Percentiles rank a stretch among this genome's conserved stretches.
Evolutionary conservation across 2,797 vertebrate species (phyloP).

Genomic region (Apogon talboti): DNA sequence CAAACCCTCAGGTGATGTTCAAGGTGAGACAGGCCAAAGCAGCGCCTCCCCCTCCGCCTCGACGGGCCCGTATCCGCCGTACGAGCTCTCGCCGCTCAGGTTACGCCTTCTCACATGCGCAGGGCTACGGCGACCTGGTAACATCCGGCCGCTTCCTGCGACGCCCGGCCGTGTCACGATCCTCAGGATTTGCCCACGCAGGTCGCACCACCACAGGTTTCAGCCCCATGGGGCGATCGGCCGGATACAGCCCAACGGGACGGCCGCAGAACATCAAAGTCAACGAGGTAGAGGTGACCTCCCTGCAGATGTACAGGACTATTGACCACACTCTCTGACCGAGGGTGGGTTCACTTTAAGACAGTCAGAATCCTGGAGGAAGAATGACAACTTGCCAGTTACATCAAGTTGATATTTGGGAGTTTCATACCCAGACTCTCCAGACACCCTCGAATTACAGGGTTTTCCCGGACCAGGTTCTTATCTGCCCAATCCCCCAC

Average conservation of each 20-base stretch:
- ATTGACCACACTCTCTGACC: constrained; percentile 67
- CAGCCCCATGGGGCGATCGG: constrained; percentile 81
- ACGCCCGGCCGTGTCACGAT: constrained; percentile 54
- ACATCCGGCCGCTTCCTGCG: constrained; percentile 90
- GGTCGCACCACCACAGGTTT: constrained; percentile 73
- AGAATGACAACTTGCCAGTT: too few species aligned
- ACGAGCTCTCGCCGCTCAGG: constrained; percentile 88
- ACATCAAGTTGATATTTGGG: neutral
- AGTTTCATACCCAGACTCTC: constrained; percentile 7
- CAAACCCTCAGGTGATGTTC: constrained; percentile 84
- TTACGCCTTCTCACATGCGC: constrained; percentile 94
- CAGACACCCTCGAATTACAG: constrained; percentile 9
- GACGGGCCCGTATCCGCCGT: constrained; percentile 77
- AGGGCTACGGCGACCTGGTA: constrained; percentile 94
- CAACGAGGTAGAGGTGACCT: constrained; percentile 73
- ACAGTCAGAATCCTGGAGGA: neutral
- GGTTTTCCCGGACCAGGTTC: neutral
- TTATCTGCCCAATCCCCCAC: neutral
- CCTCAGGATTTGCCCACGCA: constrained; percentile 62
- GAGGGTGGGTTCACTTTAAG: neutral
- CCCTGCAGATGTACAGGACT: constrained; percentile 81
- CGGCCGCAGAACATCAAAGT: constrained; percentile 62
- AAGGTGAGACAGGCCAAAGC: constrained; percentile 87
- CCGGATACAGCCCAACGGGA: constrained; percentile 82
- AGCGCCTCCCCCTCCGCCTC: constrained; percentile 70